Evolutionary conservation across 2,888 invertebrate genomes (phyloP), one percentile per base, ranked within the genome.

Genomic region (Thymelicus lineola): DNA sequence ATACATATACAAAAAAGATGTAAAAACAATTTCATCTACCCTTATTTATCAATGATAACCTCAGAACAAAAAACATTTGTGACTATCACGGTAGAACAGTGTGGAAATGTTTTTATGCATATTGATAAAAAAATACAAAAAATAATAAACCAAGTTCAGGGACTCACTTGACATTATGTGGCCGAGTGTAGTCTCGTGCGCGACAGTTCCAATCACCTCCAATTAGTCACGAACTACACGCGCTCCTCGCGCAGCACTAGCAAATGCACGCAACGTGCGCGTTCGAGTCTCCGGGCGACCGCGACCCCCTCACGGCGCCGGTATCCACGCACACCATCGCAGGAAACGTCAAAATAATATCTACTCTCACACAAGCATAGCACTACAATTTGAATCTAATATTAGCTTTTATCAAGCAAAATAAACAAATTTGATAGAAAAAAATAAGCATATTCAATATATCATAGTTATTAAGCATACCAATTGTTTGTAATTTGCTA

Each of bases 151-250:
- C 38, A 48, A 60, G 15, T 72, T 61, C 15, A 60, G 35, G 42
- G n/a, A 75, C 93, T 92, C 81, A 93, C 93, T 93, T 92, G 93
- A 92, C 93, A 93, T 93, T 88, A 80, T 93, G 86, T 77, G 76
- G 90, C 89, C 89, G 90, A 90, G 85, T 90, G 87, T 89, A 87
- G 86, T 85, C 84, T 72, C 83, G 87, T 82, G 82, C 78, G 86
- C 91, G 90, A 90, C 89, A 89, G 87, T 82, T 88, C 82, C 83
- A 88, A 88, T 86, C 90, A 91, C 91, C 86, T 88, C 79, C 82
- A 77, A 62, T 74, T 73, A 84, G 84, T 81, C 88, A 90, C 90
- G 82, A 86, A 88, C 89, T 84, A 90, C 91, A 87, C 89, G 84
- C 91, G 88, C 88, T 86, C 84, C 82, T 80, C 89, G 90, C 88